Evolutionary conservation across 1,140 invertebrate species (phyloP).

Genomic region (Drosophila busckii): DNA sequence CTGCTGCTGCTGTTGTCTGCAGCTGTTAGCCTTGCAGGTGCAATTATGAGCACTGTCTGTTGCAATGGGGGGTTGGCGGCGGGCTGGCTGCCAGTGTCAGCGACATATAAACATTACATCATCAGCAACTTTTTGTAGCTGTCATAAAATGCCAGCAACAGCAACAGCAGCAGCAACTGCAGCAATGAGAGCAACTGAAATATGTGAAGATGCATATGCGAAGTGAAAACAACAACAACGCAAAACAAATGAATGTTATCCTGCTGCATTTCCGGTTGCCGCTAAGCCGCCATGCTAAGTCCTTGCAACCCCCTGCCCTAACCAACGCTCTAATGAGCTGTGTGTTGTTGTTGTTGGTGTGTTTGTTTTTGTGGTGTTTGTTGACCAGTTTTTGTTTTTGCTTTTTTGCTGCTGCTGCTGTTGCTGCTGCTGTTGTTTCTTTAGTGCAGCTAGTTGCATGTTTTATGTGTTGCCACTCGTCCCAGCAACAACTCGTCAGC

Average conservation of each 20-base stretch:
- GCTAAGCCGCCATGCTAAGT: constrained; percentile 65
- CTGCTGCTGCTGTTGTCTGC: constrained; percentile 40
- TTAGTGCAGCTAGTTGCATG: constrained; percentile 30
- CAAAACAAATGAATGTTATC: constrained; percentile 60
- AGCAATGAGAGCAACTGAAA: too few relatives aligned
- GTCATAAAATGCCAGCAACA: constrained; percentile 61
- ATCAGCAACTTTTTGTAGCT: constrained; percentile 74
- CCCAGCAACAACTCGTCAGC: constrained; percentile 12
- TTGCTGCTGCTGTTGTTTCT: constrained; percentile 66
- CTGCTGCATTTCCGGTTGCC: constrained; percentile 41
- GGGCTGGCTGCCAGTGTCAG: constrained; percentile 48
- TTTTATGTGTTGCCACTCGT: constrained; percentile 35
- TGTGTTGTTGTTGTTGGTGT: constrained; percentile 28
- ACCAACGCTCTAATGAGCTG: constrained; percentile 67
- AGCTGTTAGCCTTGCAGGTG: constrained; percentile 70
- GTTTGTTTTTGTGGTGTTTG: constrained; percentile 11
- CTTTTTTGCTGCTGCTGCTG: constrained; percentile 73
- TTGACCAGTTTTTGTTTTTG: constrained; percentile 62
- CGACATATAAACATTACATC: constrained; percentile 74
- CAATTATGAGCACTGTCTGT: constrained; percentile 59
- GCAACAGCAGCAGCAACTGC: constrained; percentile 6
- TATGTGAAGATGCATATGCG: constrained; percentile 24
- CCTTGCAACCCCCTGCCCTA: constrained; percentile 21
- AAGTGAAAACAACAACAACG: constrained; percentile 36
- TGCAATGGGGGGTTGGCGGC: neutral